These are phyloP conservation scores for Tenthredo mesomela DNA, from an alignment of 2,888 invertebrate genomes.

Conservation along the genomic window DNA sequence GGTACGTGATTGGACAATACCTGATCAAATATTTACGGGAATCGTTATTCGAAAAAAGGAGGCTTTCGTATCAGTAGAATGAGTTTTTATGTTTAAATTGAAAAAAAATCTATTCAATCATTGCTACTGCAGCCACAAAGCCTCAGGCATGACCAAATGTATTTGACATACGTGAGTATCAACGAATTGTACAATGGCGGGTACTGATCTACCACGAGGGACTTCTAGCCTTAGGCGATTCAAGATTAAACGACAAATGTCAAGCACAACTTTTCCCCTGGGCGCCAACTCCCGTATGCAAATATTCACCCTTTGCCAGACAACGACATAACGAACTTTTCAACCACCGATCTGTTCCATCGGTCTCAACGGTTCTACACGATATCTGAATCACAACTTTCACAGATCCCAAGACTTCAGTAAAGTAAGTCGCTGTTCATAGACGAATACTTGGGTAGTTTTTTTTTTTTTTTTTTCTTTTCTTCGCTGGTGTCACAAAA, in stretches of 20 bases:
- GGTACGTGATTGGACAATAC: neutral
- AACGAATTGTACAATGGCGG: constrained; percentile 15
- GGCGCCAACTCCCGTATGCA: constrained; percentile 36
- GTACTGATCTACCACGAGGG: constrained; percentile 58
- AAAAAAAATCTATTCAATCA: constrained; percentile 17
- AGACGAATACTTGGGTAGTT: neutral
- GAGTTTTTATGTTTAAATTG: neutral
- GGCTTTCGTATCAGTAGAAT: neutral
- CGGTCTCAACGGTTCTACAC: neutral
- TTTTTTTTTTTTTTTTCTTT: neutral
- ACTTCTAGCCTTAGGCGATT: constrained; percentile 61
- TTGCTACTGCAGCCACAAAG: neutral
- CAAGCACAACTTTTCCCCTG: constrained; percentile 54
- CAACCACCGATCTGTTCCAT: constrained; percentile 17
- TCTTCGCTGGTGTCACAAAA: neutral
- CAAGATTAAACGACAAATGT: constrained; percentile 66
- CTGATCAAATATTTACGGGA: neutral
- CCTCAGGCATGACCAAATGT: constrained; percentile 44
- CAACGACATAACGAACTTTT: constrained; percentile 30
- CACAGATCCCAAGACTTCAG: neutral
- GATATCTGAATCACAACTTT: neutral
- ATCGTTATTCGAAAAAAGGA: neutral
- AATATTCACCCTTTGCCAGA: constrained; percentile 42
- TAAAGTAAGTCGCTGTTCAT: neutral
- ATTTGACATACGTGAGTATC: constrained; percentile 30